These are phyloP conservation scores for Cheiracanthium punctorium DNA, from an alignment of 2,888 invertebrate species.

Conservation along the genomic window DNA sequence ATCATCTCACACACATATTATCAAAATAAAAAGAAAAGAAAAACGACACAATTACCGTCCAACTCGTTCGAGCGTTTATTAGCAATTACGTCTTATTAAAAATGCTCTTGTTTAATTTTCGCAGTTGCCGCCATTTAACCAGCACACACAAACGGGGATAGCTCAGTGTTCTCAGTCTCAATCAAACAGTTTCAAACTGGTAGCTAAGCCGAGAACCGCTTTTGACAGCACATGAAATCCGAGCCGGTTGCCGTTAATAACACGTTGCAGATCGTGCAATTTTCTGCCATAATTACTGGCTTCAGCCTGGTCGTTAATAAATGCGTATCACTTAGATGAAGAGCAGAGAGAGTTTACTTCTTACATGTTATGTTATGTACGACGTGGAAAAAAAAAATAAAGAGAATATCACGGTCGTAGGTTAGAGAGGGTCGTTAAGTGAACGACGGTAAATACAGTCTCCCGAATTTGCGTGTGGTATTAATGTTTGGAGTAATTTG, in stretches of 20 bases:
- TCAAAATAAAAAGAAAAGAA: too few species aligned
- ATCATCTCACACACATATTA: too few species aligned
- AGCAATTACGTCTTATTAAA: neutral
- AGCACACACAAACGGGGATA: too few species aligned
- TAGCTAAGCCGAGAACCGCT: neutral
- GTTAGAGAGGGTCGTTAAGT: neutral
- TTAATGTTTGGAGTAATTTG: too few species aligned
- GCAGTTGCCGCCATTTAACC: neutral
- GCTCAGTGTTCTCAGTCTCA: neutral
- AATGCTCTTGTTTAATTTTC: neutral
- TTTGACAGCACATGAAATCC: neutral
- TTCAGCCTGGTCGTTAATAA: slow-evolving; percentile 54
- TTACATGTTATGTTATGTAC: neutral
- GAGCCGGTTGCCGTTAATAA: slow-evolving; percentile 10
- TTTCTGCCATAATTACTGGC: slow-evolving; percentile 24
- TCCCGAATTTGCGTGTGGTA: too few species aligned
- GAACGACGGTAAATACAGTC: neutral
- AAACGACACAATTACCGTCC: too few species aligned
- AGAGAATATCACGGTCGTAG: neutral
- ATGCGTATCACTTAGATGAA: slow-evolving; percentile 51
- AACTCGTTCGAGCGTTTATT: neutral
- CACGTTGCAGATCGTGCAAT: slow-evolving; percentile 13
- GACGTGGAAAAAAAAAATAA: neutral
- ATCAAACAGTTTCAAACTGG: neutral
- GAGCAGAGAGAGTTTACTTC: neutral